Conservation (phyloP, 2,888 invertebrate genomes). For the Apoda limacodes region DNA sequence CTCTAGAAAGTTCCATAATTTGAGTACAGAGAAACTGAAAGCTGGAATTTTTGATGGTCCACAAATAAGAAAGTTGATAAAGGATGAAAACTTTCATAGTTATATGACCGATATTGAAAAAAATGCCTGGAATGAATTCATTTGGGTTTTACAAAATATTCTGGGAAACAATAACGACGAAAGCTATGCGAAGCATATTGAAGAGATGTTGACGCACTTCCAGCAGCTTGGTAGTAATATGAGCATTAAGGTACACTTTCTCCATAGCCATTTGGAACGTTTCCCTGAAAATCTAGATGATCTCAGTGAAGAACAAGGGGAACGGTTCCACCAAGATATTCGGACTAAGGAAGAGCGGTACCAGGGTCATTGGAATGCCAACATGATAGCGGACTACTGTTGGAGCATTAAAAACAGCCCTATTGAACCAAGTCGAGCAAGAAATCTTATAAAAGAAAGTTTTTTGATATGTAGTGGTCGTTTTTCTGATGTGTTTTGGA, state of each 20-base stretch:
- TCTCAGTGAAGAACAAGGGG: constrained; percentile 30
- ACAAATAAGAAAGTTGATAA: constrained; percentile 7
- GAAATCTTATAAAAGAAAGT: background rate
- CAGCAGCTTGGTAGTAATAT: constrained; percentile 7
- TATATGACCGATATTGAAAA: constrained; percentile 2
- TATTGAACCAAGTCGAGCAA: background rate
- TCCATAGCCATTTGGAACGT: constrained; percentile 11
- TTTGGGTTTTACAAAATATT: constrained; percentile 6
- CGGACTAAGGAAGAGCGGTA: constrained; percentile 28
- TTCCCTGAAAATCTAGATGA: constrained; percentile 19
- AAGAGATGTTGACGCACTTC: constrained; percentile 3
- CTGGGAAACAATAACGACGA: constrained; percentile 1
- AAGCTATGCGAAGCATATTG: constrained; percentile 1
- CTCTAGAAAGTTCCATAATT: constrained; percentile 3
- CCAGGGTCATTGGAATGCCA: constrained; percentile 24
- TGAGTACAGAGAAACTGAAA: constrained; percentile 4
- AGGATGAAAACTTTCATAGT: constrained; percentile 7
- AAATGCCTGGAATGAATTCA: constrained; percentile 6
- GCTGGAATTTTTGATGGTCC: constrained; percentile 4
- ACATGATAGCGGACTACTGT: constrained; percentile 18
- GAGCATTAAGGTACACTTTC: constrained; percentile 6
- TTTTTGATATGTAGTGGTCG: background rate
- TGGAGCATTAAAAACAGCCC: constrained; percentile 12
- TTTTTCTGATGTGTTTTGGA: constrained; percentile 3
- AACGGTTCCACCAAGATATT: constrained; percentile 31